Evolutionary conservation across 2,797 vertebrate species (phyloP).

Genomic region (Oreortyx pictus): DNA sequence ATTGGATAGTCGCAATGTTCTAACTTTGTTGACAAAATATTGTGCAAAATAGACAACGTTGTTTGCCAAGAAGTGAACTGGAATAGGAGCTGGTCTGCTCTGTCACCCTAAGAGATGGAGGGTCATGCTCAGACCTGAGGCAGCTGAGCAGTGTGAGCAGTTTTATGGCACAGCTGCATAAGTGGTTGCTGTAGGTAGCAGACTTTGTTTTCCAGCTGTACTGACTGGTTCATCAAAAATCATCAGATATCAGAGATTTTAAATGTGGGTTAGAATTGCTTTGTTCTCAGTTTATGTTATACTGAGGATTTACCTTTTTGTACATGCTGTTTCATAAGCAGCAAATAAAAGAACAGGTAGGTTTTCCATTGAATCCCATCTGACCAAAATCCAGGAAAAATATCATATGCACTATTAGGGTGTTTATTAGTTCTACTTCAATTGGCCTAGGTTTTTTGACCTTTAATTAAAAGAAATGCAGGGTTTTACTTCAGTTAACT

Average conservation of each 20-base stretch:
- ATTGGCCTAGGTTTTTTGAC: conserved; percentile 51
- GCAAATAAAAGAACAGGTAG: neutral
- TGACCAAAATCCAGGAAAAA: neutral
- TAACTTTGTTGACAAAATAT: neutral
- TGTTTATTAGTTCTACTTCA: conserved; percentile 37
- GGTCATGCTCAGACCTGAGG: rapidly evolving
- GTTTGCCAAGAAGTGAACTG: neutral
- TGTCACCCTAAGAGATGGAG: neutral
- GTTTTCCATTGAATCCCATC: neutral
- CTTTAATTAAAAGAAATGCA: conserved; percentile 67
- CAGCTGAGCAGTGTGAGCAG: neutral
- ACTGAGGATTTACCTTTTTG: neutral
- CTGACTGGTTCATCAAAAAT: neutral
- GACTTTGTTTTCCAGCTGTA: neutral
- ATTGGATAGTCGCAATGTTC: neutral
- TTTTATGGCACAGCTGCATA: neutral
- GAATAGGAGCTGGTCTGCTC: neutral
- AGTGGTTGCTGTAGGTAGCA: rapidly evolving
- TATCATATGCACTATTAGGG: neutral
- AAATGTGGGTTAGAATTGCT: neutral
- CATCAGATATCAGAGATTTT: neutral
- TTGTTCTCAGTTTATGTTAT: neutral
- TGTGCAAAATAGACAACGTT: neutral
- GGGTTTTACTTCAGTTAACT: conserved; percentile 57
- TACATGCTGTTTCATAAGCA: neutral